phyloP scores from a whole-genome alignment of 1,140 invertebrate genomes.

The Pseudomyrmex dendroicus region DNA sequence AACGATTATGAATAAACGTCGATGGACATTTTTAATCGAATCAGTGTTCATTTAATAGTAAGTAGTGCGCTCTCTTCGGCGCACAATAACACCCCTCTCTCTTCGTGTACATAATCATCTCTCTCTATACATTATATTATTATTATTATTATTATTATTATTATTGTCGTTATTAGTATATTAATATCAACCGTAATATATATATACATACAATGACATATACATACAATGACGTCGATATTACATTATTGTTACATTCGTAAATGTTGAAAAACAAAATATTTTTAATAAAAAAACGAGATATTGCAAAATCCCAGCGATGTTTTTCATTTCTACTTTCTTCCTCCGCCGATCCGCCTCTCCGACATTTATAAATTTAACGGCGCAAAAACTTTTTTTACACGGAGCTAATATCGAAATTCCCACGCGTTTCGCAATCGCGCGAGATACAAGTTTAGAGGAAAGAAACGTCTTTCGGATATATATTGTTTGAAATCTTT shows the following conservation, averaged over 20 bases:
- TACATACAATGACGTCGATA: not conserved
- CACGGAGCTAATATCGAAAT: conserved; percentile 34
- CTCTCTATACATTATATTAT: conserved; percentile 42
- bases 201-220: not conserved
- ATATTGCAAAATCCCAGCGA: conserved; percentile 24
- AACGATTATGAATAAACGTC: conserved; percentile 48
- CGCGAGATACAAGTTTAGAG: conserved; percentile 2
- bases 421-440: conserved; percentile 24
- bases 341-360: not conserved
- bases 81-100: not conserved
- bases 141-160: not conserved
- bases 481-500: not conserved
- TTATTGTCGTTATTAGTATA: no score
- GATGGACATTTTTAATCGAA: not conserved
- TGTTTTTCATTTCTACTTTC: not conserved
- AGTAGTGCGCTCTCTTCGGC: not conserved
- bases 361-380: conserved; percentile 33
- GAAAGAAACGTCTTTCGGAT: conserved; percentile 10
- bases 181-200: not conserved
- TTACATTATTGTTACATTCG: conserved; percentile 45
- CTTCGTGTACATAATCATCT: conserved; percentile 63
- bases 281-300: conserved; percentile 70
- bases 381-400: conserved; percentile 10
- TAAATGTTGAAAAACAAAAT: conserved; percentile 50
- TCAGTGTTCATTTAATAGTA: conserved; percentile 53